phyloP scores from a whole-genome alignment of 35 echinoderm and acorn worm genomes.

The Apostichopus parvimensis region DNA sequence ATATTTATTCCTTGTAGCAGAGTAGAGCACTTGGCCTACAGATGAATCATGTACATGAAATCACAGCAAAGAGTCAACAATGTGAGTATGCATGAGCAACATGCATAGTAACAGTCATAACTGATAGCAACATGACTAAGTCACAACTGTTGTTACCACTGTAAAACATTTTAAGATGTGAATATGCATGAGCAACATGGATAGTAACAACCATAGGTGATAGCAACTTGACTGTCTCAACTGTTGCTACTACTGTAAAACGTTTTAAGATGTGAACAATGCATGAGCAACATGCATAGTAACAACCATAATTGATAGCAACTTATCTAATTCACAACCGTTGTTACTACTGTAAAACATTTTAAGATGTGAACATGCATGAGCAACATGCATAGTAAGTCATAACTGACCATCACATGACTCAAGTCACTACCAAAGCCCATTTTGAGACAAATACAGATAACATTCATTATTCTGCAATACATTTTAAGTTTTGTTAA shows the following conservation, averaged over 20 bases:
- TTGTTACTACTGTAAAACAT: no score
- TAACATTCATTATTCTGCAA: neutral
- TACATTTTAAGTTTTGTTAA: neutral
- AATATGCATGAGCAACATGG: neutral
- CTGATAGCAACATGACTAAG: neutral
- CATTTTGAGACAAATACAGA: neutral
- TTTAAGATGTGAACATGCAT: constrained; percentile 2
- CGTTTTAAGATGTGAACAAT: neutral
- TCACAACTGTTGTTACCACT: neutral
- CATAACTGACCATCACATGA: neutral
- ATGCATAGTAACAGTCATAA: neutral
- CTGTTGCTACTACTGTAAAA: no score
- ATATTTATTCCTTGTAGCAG: constrained; percentile 43
- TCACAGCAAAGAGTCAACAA: constrained; percentile 25
- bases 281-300: neutral
- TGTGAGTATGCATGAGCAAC: constrained; percentile 9
- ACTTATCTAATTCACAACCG: neutral
- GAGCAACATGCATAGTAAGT: neutral
- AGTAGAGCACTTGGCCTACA: constrained; percentile 13
- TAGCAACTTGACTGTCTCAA: neutral
- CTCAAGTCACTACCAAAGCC: neutral
- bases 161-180: neutral
- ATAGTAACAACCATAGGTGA: no score
- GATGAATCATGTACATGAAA: constrained; percentile 43
- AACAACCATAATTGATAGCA: neutral